phyloP scores from a whole-genome alignment of 2,888 invertebrate species.

The Glaucopsyche alexis region DNA sequence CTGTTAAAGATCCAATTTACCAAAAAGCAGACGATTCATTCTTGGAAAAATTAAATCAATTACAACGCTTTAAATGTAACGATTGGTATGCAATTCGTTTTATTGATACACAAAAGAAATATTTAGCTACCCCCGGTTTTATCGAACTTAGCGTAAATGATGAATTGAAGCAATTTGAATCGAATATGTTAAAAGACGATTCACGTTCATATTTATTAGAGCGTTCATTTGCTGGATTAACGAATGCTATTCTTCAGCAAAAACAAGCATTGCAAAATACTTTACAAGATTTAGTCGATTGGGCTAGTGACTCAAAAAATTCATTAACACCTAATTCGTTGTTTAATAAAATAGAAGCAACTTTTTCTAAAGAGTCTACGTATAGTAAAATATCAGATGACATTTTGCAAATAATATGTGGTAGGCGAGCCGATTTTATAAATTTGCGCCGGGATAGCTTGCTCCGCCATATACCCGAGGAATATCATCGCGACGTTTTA shows the following conservation, averaged over 20 bases:
- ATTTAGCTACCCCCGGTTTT: constrained; percentile 32
- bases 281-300: constrained; percentile 29
- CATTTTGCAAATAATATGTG: constrained; percentile 34
- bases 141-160: constrained; percentile 30
- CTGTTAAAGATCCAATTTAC: too few species aligned
- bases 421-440: constrained; percentile 33
- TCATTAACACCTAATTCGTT: constrained; percentile 25
- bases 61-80: too few species aligned
- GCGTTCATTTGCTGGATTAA: constrained; percentile 29
- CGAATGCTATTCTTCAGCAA: constrained; percentile 29
- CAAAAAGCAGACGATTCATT: too few species aligned
- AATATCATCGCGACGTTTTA: constrained; percentile 32
- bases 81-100: too few species aligned
- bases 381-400: constrained; percentile 33
- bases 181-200: constrained; percentile 29
- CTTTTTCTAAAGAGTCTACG: constrained; percentile 30
- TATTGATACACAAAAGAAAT: constrained; percentile 34
- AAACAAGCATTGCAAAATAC: constrained; percentile 30
- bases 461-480: constrained; percentile 32
- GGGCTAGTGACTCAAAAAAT: constrained; percentile 27
- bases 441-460: constrained; percentile 29
- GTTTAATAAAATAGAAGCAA: constrained; percentile 31
- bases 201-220: constrained; percentile 31
- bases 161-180: constrained; percentile 29
- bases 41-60: too few species aligned